A percentile compares a stretch with the other conserved stretches of the same genome.
Conservation (phyloP, 2,888 invertebrate species). For the Stenichneumon culpator region DNA sequence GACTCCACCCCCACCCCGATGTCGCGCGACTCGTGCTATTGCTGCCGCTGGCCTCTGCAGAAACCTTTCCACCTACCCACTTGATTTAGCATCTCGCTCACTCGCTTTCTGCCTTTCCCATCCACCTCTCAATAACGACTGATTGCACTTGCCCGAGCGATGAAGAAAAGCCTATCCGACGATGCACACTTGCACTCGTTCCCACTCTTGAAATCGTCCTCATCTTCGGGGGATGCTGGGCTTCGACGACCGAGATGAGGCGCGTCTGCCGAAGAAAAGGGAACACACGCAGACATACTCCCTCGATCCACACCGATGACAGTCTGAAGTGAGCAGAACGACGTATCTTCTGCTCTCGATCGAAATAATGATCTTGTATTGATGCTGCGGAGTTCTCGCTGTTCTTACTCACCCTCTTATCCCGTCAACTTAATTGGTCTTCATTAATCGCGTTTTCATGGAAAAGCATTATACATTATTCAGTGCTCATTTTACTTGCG, state of each 20-base stretch:
- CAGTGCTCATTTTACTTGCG: background rate
- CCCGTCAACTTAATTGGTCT: conserved; percentile 51
- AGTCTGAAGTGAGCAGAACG: conserved; percentile 21
- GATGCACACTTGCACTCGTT: conserved; percentile 41
- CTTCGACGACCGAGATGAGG: conserved; percentile 20
- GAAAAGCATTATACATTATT: background rate
- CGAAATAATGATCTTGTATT: conserved; percentile 61
- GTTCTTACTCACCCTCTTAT: conserved; percentile 1
- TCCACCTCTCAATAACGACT: conserved; percentile 73
- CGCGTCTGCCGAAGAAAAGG: conserved; percentile 38
- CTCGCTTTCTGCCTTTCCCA: conserved; percentile 44
- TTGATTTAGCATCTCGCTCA: conserved; percentile 20
- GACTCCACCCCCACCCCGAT: conserved; percentile 27
- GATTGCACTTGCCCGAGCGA: conserved; percentile 73
- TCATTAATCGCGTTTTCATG: conserved; percentile 35
- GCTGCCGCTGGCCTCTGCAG: conserved; percentile 27
- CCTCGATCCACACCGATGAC: conserved; percentile 8
- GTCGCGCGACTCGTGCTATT: conserved; percentile 45
- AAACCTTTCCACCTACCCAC: conserved; percentile 21
- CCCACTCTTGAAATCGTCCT: conserved; percentile 59
- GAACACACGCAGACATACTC: conserved; percentile 10
- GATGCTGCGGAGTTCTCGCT: conserved; percentile 3
- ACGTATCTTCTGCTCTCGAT: conserved; percentile 50
- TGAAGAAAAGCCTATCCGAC: conserved; percentile 67
- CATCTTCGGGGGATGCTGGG: conserved; percentile 72